These are phyloP conservation scores for Palythoa caribaeorum DNA, from an alignment of 92 coral and sea anemone species.

Conservation along the genomic window DNA sequence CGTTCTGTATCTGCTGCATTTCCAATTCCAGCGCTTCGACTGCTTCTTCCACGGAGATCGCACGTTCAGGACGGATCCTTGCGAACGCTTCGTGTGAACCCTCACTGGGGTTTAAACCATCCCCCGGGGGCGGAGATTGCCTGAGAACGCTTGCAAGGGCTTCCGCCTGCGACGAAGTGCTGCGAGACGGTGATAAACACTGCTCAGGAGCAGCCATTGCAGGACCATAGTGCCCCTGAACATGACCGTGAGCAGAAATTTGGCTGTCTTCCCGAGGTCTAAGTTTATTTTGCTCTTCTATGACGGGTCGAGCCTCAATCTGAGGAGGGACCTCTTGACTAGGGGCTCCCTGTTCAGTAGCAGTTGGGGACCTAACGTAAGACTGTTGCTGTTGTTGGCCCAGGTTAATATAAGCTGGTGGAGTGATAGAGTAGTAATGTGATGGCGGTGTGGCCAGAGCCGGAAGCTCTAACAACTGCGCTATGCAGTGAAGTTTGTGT, in stretches of 20 bases:
- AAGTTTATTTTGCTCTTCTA: constrained; percentile 10
- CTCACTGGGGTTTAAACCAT: constrained; percentile 5
- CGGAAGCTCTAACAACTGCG: constrained; percentile 97
- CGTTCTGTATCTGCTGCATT: constrained; percentile 40
- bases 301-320: constrained; percentile 15
- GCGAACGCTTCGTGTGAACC: constrained; percentile 28
- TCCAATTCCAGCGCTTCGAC: constrained; percentile 84
- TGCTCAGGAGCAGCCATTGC: constrained; percentile 88
- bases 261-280: constrained; percentile 33
- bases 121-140: constrained; percentile 77
- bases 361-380: constrained; percentile 61
- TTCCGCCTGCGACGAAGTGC: constrained; percentile 94
- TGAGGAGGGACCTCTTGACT: constrained; percentile 36
- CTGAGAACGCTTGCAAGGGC: constrained; percentile 94
- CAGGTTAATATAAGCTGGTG: constrained; percentile 87
- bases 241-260: constrained; percentile 2
- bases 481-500: constrained; percentile 95
- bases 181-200: constrained; percentile 78
- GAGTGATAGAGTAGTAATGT: constrained; percentile 91
- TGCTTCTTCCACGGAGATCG: constrained; percentile 79
- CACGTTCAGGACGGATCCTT: constrained; percentile 47
- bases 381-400: constrained; percentile 74
- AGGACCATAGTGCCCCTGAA: constrained; percentile 29
- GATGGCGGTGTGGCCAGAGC: constrained; percentile 94
- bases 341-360: constrained; percentile 47